These are phyloP conservation scores for Chaunax sp. DNA, from an alignment of 2,797 vertebrate species.

Conservation along the genomic window DNA sequence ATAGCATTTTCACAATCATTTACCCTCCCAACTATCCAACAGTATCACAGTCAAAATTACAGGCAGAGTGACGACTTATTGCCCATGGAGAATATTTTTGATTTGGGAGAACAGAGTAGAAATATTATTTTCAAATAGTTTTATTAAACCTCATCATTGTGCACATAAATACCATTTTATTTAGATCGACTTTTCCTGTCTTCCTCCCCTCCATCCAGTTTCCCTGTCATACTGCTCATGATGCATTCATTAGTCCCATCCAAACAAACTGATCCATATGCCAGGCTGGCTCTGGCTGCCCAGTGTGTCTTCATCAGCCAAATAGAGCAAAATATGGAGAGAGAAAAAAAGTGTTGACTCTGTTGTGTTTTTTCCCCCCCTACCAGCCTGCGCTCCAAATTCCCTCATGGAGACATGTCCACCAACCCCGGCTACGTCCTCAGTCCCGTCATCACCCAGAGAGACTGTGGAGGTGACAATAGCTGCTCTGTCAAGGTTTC, in stretches of 20 bases:
- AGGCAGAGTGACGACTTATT: background rate
- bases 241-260: slow-evolving; percentile 20
- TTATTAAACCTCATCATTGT: too few relatives aligned
- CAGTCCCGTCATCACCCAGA: slow-evolving; percentile 92
- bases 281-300: slow-evolving; percentile 17
- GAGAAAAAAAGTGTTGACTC: background rate
- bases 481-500: slow-evolving; percentile 94
- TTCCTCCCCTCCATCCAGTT: background rate
- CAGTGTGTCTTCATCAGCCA: slow-evolving; percentile 6
- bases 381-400: slow-evolving; percentile 88
- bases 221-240: slow-evolving; percentile 7
- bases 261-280: slow-evolving; percentile 25
- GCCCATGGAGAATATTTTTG: background rate
- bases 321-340: slow-evolving; percentile 10
- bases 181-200: too few relatives aligned
- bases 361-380: background rate
- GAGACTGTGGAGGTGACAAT: slow-evolving; percentile 85
- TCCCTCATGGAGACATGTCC: slow-evolving; percentile 79
- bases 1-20: too few relatives aligned
- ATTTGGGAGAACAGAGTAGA: background rate
- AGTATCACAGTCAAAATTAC: background rate
- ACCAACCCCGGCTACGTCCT: slow-evolving; percentile 94
- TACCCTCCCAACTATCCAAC: too few relatives aligned
- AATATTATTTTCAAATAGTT: background rate
- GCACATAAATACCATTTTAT: too few relatives aligned